Base-by-base conservation (phyloP, 2,888 invertebrate genomes). In the Danaus chrysippus region DNA sequence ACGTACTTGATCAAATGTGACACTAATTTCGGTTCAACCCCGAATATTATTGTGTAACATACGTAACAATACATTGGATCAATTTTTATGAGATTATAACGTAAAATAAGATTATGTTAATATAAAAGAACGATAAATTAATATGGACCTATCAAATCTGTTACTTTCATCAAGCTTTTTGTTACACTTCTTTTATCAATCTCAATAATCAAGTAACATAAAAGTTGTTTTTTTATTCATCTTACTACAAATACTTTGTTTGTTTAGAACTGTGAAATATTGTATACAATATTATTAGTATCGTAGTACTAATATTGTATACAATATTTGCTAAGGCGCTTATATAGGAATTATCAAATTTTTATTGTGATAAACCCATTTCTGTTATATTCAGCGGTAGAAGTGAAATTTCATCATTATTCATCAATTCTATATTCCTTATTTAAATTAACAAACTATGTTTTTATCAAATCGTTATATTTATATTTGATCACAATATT, bases 1-100 rank as follows among this genome's bases (percentile, higher is more conserved):
- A 75, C 70, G 72, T 73, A 76, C 78, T 83, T 78, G 76, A 79
- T 83, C 82, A 82, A 73, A 68, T 53, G 63, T 49, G 64, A 64
- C 63, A 67, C 67, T 68, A 67, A 69, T 69, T 68, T 67, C 56
- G 57, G 64, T 61, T 64, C 62, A 63, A 68, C 59, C 61, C 54
- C 34, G 55, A 57, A 54, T 58, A 56, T 55, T 62, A 55, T 59
- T 44, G 17, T 15, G 17, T 49, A 49, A 46, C 46, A 46, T 46
- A 49, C 17, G 49, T 49, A 49, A 49, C 1, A 17, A 49, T 17
- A 17, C 15, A 10, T 49, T 15, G 17, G 10, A 9, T 17, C n/a
- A 49, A 49, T 11, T n/a, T 10, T 15, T 49, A 17, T 17, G 9
- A 17, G 15, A 17, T 49, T 10, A 49, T 17, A 49, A 17, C 23